Conservation (phyloP, 2,888 invertebrate genomes). For the Onchidella celtica region DNA sequence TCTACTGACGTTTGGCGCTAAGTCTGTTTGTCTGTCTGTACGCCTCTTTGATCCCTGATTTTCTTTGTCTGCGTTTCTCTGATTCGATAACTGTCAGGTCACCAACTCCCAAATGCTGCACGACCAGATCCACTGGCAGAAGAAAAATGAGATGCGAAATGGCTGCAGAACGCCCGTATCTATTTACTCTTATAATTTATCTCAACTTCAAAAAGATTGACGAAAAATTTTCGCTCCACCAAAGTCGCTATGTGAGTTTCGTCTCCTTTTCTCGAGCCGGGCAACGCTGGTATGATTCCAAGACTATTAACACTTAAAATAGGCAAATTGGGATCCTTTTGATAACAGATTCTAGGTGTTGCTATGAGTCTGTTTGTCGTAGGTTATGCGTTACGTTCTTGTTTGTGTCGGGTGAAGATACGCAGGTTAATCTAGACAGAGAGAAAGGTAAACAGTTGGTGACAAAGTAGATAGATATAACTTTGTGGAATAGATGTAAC, state of each 20-base stretch:
- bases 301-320: slow-evolving; percentile 30
- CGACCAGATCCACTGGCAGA: too few relatives aligned
- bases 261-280: background rate
- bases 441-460: background rate
- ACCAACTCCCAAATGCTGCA: too few relatives aligned
- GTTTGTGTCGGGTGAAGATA: background rate
- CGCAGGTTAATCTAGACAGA: background rate
- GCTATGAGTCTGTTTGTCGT: background rate
- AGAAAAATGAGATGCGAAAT: background rate
- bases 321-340: slow-evolving; percentile 13
- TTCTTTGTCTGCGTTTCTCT: too few relatives aligned
- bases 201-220: slow-evolving; percentile 28
- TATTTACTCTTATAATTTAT: slow-evolving; percentile 15
- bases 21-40: too few relatives aligned
- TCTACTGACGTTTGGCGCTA: too few relatives aligned
- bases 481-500: background rate
- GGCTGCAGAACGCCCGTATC: background rate
- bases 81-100: too few relatives aligned
- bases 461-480: background rate
- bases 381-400: slow-evolving; percentile 10
- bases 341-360: background rate
- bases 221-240: background rate
- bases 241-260: too few relatives aligned
- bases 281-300: slow-evolving; percentile 8
- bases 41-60: too few relatives aligned